Conservation (phyloP, 2,797 vertebrate genomes). For the Syndactyla subalaris region DNA sequence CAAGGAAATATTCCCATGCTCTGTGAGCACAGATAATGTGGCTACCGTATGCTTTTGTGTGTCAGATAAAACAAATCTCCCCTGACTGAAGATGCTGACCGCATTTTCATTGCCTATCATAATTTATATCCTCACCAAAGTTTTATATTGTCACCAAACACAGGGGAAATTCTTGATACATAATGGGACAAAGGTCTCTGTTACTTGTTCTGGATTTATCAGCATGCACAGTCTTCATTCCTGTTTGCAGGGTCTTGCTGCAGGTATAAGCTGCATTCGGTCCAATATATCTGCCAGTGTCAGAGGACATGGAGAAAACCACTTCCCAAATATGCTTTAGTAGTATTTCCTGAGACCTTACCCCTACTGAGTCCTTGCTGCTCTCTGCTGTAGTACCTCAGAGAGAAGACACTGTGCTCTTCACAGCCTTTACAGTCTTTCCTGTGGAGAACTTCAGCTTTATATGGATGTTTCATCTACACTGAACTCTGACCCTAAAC, state of each 20-base stretch:
- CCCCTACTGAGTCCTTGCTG: neutral
- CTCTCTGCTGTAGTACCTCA: neutral
- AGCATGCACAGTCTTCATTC: neutral
- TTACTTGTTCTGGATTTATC: neutral
- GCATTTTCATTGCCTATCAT: neutral
- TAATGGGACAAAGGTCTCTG: neutral
- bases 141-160: neutral
- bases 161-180: neutral
- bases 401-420: neutral
- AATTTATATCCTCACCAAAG: neutral
- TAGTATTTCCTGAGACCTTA: neutral
- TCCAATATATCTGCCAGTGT: neutral
- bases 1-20: neutral
- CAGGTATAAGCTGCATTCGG: neutral
- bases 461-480: neutral
- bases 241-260: neutral
- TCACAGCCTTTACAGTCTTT: neutral
- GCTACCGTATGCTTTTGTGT: neutral
- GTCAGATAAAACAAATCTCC: neutral
- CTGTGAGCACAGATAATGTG: neutral
- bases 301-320: neutral
- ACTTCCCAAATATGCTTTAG: neutral
- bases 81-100: neutral
- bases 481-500: neutral
- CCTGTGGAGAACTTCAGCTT: neutral